Evolutionary conservation across 1,140 invertebrate genomes (phyloP), one percentile per base, ranked within the genome.

Genomic region (Pygmarrhopalites habei): DNA sequence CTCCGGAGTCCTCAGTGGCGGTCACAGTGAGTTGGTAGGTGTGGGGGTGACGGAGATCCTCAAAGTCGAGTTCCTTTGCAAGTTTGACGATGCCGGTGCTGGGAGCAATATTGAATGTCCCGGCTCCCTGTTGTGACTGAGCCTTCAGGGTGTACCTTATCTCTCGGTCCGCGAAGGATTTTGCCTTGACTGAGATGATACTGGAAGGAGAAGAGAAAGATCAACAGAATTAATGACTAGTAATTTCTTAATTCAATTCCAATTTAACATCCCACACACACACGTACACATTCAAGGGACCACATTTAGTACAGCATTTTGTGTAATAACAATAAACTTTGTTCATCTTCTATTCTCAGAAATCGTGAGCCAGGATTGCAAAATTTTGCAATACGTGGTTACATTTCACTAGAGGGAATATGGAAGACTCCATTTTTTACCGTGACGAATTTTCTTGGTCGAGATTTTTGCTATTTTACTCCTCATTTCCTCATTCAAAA

Each of bases 111-210:
- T 94, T 95, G 73, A 95, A 95, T 1, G 92, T 95, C 21, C 92
- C 92, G 12, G 91, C 90, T 2, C 92, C 92, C 79, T 92, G 90
- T 19, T 69, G 67, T 4, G 91, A 91, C 79, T 93, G 88, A 2
- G 91, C 91, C 77, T 94, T 92, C 63, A 95, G 73, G 0, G 92
- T 95, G 77, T 95, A 95, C 2, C 91, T 83, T 67, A 95, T 95
- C 75, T 95, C 91, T 35, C 92, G 84, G 77, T 95, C 92, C 56
- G 92, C 92, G 76, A 95, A 95, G 4, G 92, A 95, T 76, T 95
- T 95, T 0, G 92, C 92, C 79, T 95, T 95, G 60, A 95, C 91
- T 43, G 91, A 94, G 75, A 95, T 95, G 43, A 95, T 95, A 74
- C 89, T 92, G 80, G 26, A 86, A 85, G 71, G 69, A 56, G 64